Base-by-base conservation (phyloP, 2,888 invertebrate species). In the Dimorphilus gyrociliatus region DNA sequence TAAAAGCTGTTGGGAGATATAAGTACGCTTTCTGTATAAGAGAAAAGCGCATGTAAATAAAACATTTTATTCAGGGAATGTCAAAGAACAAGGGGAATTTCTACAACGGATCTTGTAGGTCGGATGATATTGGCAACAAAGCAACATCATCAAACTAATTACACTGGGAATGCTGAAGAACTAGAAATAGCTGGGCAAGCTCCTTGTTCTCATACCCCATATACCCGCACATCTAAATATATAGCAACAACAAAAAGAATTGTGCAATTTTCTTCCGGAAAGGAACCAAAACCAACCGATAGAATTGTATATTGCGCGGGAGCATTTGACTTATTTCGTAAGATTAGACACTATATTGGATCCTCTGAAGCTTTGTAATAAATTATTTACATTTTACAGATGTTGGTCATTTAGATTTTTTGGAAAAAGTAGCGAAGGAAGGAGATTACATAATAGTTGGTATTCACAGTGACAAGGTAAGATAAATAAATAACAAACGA, bases 211-310 rank as follows among this genome's bases (percentile, higher is more conserved):
- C 71, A 78, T 32, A 86, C 85, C 37, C 94, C 97, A 0, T 97
- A 84, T 76, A 97, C 97, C 2, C 88, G 88, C 1, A 86, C 90
- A 55, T 88, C 86, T 15, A 88, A 92, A 65, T 97, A 97, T 65
- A 67, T 97, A 46, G 88, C 94, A 0, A 92, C 94, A 14, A 81
- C 84, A 13, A 78, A 81, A 57, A 84, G 84, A 61, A 88, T 90
- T 35, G 80, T 81, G 46, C 84, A 88, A 62, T 94, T 94, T 60
- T 84, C 68, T 2, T 62, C 63, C 33, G 67, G 67, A 16, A 60
- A 60, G 29, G 64, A 64, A 32, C 67, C 68, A 12, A 58, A 62
- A 36, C 63, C 63, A 29, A 46, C 48, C 8, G 70, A 71, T 44
- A 60, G 56, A 44, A 76, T 81, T 46, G 79, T 94, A 0, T 99